These are phyloP conservation scores for Collichthys lucidus DNA, from an alignment of 2,113 vertebrate genomes.

Conservation along the genomic window DNA sequence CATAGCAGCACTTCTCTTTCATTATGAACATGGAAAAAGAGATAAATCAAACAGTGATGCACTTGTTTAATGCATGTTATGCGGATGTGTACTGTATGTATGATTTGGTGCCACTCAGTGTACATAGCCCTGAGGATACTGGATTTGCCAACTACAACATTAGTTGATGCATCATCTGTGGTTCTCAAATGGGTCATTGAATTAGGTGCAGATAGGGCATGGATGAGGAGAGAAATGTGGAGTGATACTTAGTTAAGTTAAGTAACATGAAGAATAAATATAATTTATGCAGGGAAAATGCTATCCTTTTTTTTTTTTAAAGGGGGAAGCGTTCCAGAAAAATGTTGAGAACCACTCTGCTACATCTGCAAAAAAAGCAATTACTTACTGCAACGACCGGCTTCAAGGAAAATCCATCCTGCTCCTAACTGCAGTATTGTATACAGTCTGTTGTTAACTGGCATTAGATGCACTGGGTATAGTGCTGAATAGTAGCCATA, in stretches of 20 bases:
- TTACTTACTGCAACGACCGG: background rate
- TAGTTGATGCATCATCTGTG: background rate
- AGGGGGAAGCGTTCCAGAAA: too few species aligned
- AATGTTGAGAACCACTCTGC: too few species aligned
- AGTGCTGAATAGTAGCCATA: slow-evolving; percentile 16
- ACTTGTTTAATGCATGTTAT: background rate
- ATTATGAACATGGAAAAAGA: background rate
- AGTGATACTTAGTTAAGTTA: too few species aligned
- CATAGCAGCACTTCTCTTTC: background rate
- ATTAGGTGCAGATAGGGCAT: too few species aligned
- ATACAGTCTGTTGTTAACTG: background rate
- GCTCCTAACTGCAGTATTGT: background rate
- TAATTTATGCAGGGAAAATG: too few species aligned
- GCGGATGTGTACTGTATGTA: background rate
- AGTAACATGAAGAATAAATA: too few species aligned
- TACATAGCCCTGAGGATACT: background rate
- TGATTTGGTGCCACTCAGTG: background rate
- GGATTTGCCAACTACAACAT: background rate
- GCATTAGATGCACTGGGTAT: background rate
- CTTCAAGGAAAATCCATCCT: background rate
- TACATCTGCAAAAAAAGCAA: background rate
- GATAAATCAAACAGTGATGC: background rate
- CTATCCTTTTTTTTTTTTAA: too few species aligned
- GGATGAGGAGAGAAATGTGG: too few species aligned
- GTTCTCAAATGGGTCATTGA: too few species aligned